A percentile compares a stretch with the other conserved stretches of the same genome.
phyloP scores from a whole-genome alignment of 2,113 vertebrate species.

The Ginglymostoma cirratum region DNA sequence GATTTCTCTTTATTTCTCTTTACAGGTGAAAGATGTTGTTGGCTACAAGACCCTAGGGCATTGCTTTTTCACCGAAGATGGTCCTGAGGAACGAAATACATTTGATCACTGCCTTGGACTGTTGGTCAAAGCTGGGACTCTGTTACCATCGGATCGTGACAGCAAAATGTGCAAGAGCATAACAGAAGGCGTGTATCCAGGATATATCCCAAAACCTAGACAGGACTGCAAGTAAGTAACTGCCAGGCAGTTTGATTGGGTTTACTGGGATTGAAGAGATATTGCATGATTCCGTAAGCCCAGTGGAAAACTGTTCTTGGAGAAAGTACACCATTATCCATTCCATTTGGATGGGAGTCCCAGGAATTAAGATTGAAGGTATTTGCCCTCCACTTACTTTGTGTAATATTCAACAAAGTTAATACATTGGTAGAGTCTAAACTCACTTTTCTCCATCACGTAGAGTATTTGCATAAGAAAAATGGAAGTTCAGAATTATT shows the following conservation, averaged over 20 bases:
- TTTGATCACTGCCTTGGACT: conserved; percentile 91
- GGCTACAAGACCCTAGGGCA: conserved; percentile 85
- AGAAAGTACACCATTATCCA: too few species aligned
- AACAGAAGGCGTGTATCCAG: conserved; percentile 75
- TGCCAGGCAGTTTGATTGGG: background rate
- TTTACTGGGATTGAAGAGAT: background rate
- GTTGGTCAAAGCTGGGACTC: conserved; percentile 75
- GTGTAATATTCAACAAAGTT: background rate
- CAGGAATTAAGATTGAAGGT: too few species aligned
- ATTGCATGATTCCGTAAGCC: background rate
- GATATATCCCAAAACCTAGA: conserved; percentile 85
- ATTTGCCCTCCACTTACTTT: background rate
- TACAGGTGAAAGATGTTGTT: conserved; percentile 82
- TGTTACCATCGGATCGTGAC: conserved; percentile 88
- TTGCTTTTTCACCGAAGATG: conserved; percentile 93
- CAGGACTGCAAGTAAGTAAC: conserved; percentile 83
- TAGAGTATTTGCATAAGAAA: background rate
- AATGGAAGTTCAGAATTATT: background rate
- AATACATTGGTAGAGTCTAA: background rate
- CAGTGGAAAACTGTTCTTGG: background rate
- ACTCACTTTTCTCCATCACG: background rate
- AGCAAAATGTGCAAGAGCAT: conserved; percentile 86
- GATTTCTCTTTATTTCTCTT: background rate
- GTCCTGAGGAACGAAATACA: conserved; percentile 88
- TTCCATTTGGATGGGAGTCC: background rate